Evolutionary conservation across 2,797 vertebrate species (phyloP), one percentile per base, ranked within the genome.

Genomic region (Urophycis tenuis): DNA sequence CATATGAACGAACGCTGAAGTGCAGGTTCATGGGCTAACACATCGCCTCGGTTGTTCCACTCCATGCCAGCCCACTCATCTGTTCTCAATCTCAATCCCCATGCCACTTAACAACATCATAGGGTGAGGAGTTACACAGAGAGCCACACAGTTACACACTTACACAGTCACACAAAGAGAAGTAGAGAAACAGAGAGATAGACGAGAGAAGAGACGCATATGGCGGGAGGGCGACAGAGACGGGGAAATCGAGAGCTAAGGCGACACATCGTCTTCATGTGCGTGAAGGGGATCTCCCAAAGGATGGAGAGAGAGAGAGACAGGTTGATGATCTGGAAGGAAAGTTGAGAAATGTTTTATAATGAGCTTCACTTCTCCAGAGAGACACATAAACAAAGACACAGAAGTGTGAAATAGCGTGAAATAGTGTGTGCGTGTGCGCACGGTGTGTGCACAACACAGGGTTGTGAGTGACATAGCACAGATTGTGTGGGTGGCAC

Each of bases 341-440:
- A 75, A 83, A 74, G 80, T 78, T 83, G 84, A 12, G 29, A 89
- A 88, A 75, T 80, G 80, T 80, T 85, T 88, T 83, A 60, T 88
- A 90, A 90, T 90, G 84, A 87, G 81, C 81, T 82, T 83, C 84
- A 75, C 72, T 73, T 60, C 85, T 81, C 80, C 35, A 73, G 81
- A 79, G 85, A 89, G 25, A 15, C 19, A 60, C 39, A 25, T 12
- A 76, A 35, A 75, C 78, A 80, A 31, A 81, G 80, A 25, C 73
- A 35, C 67, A 33, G 9, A n/a, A 53, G 45, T 53, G 45, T 53
- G 45, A 53, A 53, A 53, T 53, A 53, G 19, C 6, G 41, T 19
- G 41, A 49, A 49, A 22, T 53, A 53, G 45, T 53, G 19, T 49
- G 45, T 49, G 45, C 0, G 45, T 53, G 45, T 53, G 45, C 6